These are phyloP conservation scores for Porites lutea DNA, from an alignment of 64 coral and sea anemone species.

Conservation along the genomic window DNA sequence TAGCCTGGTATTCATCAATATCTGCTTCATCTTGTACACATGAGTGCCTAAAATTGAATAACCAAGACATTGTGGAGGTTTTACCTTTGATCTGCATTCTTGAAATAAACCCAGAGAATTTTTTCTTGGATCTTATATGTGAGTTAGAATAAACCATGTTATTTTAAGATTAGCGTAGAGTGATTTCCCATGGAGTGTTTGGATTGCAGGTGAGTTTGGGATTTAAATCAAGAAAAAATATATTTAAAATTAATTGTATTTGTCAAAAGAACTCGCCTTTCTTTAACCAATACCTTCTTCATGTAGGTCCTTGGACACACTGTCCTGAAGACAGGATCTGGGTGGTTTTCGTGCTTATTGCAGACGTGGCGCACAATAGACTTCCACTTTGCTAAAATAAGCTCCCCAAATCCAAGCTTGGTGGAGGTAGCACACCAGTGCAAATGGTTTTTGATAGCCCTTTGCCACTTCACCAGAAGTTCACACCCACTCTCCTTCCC, in stretches of 20 bases:
- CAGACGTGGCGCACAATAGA: constrained; percentile 13
- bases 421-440: constrained; percentile 29
- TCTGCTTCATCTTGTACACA: neutral
- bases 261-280: neutral
- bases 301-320: neutral
- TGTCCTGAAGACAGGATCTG: constrained; percentile 7
- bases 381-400: constrained; percentile 54
- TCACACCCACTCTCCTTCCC: constrained; percentile 25
- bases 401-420: constrained; percentile 9
- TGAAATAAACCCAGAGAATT: no score
- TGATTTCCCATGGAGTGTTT: no score
- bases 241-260: no score
- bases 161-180: no score
- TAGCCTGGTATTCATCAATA: neutral
- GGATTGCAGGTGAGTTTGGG: no score
- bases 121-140: no score
- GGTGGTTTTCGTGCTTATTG: constrained; percentile 31
- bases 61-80: neutral
- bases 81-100: no score
- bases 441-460: neutral
- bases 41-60: neutral
- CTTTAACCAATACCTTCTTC: constrained; percentile 2
- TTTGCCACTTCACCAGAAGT: neutral
- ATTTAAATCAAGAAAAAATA: no score
- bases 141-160: no score